These are phyloP conservation scores for Leptopilina boulardi DNA, from an alignment of 1,140 invertebrate genomes.

Conservation along the genomic window DNA sequence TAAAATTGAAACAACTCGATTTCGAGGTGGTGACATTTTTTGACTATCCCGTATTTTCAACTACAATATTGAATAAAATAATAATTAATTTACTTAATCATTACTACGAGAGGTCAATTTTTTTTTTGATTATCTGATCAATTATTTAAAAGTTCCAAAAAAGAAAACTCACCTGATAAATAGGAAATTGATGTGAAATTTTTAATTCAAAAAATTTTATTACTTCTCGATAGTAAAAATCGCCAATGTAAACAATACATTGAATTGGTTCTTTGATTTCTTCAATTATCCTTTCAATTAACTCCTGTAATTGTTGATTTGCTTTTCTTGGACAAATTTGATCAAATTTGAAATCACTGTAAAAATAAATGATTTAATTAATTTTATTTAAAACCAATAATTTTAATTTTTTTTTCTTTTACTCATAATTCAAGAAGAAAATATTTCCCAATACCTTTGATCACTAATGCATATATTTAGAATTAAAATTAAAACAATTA, in stretches of 20 bases:
- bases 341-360: neutral
- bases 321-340: slow-evolving; percentile 32
- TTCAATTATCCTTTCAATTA: slow-evolving; percentile 57
- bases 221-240: slow-evolving; percentile 61
- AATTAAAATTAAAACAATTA: neutral
- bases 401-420: neutral
- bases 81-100: neutral
- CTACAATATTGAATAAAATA: slow-evolving; percentile 66
- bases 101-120: neutral
- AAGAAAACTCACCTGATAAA: slow-evolving; percentile 58
- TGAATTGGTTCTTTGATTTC: slow-evolving; percentile 59
- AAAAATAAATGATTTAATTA: slow-evolving; percentile 17
- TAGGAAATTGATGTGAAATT: slow-evolving; percentile 42
- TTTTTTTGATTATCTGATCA: neutral
- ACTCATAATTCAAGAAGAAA: neutral
- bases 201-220: slow-evolving; percentile 49
- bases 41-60: slow-evolving; percentile 80
- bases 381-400: slow-evolving; percentile 8
- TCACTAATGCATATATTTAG: no score
- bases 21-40: slow-evolving; percentile 80
- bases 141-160: neutral
- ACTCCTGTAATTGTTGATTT: slow-evolving; percentile 53
- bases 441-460: neutral
- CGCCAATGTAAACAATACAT: slow-evolving; percentile 67
- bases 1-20: slow-evolving; percentile 76